Percentiles rank a stretch among this genome's conserved stretches.
These are phyloP conservation scores for Hybognathus amarus DNA, from an alignment of 2,797 vertebrate genomes.

Conservation along the genomic window DNA sequence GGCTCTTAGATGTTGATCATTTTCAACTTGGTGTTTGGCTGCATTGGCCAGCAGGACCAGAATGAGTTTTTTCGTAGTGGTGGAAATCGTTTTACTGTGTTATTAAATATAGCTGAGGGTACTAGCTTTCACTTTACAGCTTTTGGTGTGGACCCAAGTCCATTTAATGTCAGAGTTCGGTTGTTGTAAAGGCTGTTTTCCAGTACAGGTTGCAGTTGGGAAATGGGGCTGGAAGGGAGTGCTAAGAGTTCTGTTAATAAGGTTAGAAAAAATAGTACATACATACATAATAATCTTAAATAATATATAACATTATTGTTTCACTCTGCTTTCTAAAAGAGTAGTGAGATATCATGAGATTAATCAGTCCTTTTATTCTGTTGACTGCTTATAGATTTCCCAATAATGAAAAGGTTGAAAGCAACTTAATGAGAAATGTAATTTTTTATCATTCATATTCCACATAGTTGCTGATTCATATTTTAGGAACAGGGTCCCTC, in stretches of 20 bases:
- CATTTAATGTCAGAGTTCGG: not conserved
- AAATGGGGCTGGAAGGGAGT: not conserved
- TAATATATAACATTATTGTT: not conserved
- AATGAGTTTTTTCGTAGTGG: not conserved
- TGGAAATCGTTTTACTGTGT: not conserved
- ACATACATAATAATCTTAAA: not conserved
- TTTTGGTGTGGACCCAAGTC: not conserved
- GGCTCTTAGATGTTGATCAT: not conserved
- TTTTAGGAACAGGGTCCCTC: not conserved
- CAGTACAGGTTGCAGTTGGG: not conserved
- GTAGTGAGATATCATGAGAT: not conserved
- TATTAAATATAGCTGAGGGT: too few relatives aligned
- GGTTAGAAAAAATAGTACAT: not conserved
- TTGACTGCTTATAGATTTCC: not conserved
- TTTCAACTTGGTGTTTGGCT: not conserved
- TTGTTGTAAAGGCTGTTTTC: not conserved
- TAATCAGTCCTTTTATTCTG: not conserved
- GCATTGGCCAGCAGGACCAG: not conserved
- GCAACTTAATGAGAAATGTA: not conserved
- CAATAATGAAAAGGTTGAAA: not conserved
- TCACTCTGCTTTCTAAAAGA: not conserved
- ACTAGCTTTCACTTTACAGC: not conserved
- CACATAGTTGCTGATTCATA: not conserved
- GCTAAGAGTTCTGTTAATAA: not conserved
- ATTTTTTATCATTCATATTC: too few relatives aligned